A percentile compares a stretch with the other conserved stretches of the same genome.
Conservation (phyloP, 2,888 invertebrate genomes). For the Endomychus coccineus region DNA sequence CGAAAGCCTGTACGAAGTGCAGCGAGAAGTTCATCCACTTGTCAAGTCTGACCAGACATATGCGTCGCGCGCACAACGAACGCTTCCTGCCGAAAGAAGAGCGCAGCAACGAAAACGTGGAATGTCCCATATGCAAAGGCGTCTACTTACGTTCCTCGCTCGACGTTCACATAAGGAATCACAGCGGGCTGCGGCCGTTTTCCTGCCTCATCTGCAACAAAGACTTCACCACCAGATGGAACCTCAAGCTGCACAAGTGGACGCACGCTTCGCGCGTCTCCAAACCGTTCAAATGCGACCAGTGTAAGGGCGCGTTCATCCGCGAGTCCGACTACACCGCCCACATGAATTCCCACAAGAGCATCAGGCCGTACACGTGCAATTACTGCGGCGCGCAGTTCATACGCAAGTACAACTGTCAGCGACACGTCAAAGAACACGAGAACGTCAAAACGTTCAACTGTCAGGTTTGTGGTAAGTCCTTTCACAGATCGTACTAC, state of each 20-base stretch:
- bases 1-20: conserved; percentile 78
- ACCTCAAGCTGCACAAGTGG: conserved; percentile 83
- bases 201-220: conserved; percentile 78
- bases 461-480: conserved; percentile 73
- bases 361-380: conserved; percentile 78
- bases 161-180: conserved; percentile 71
- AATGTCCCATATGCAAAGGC: conserved; percentile 72
- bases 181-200: conserved; percentile 69
- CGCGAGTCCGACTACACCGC: conserved; percentile 72
- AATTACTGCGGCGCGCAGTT: conserved; percentile 87
- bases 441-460: conserved; percentile 68
- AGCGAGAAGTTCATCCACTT: conserved; percentile 81
- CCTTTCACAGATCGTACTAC: conserved; percentile 81
- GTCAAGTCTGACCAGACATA: conserved; percentile 75
- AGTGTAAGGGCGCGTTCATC: conserved; percentile 79
- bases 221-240: conserved; percentile 83
- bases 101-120: conserved; percentile 58
- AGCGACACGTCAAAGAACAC: conserved; percentile 78
- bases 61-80: conserved; percentile 71
- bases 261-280: conserved; percentile 76
- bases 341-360: conserved; percentile 80
- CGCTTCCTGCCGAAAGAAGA: conserved; percentile 60
- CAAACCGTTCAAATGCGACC: conserved; percentile 77
- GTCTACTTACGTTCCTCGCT: conserved; percentile 73
- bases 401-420: conserved; percentile 81